A percentile compares a stretch with the other conserved stretches of the same genome.
These are phyloP conservation scores for Glyphotaelius pellucidus DNA, from an alignment of 2,888 invertebrate genomes.

Conservation along the genomic window DNA sequence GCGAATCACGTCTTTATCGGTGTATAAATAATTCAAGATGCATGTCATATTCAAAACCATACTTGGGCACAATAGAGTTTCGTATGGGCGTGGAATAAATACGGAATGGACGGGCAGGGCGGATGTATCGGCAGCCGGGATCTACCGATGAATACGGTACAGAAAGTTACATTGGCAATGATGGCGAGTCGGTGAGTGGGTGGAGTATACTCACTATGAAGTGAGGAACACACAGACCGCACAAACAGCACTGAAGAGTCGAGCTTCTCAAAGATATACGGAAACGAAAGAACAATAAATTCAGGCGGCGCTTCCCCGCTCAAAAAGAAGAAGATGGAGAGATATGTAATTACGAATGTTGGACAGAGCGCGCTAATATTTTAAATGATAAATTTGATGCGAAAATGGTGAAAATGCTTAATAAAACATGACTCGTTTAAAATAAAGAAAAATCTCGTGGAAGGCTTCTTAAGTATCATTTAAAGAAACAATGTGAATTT, in stretches of 20 bases:
- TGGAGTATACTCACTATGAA: neutral
- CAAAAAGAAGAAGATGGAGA: no score
- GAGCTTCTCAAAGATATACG: neutral
- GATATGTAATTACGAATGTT: no score
- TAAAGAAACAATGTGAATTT: no score
- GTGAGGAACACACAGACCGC: neutral
- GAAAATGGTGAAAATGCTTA: no score
- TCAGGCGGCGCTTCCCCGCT: no score
- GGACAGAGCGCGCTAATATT: no score
- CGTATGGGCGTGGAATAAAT: slow-evolving; percentile 26
- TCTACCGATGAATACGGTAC: neutral
- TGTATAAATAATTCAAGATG: slow-evolving; percentile 61
- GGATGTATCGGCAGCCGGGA: neutral
- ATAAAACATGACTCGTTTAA: no score
- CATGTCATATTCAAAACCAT: slow-evolving; percentile 56
- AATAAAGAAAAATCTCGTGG: no score
- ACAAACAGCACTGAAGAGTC: neutral
- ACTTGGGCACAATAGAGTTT: slow-evolving; percentile 24
- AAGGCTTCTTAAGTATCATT: no score
- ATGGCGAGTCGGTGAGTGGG: neutral
- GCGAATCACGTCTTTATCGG: slow-evolving; percentile 26
- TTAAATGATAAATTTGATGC: no score
- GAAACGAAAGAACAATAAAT: neutral
- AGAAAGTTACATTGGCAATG: neutral
- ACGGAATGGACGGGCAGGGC: neutral